phyloP scores from a whole-genome alignment of 2,888 invertebrate species.

The Eilema sororculum region DNA sequence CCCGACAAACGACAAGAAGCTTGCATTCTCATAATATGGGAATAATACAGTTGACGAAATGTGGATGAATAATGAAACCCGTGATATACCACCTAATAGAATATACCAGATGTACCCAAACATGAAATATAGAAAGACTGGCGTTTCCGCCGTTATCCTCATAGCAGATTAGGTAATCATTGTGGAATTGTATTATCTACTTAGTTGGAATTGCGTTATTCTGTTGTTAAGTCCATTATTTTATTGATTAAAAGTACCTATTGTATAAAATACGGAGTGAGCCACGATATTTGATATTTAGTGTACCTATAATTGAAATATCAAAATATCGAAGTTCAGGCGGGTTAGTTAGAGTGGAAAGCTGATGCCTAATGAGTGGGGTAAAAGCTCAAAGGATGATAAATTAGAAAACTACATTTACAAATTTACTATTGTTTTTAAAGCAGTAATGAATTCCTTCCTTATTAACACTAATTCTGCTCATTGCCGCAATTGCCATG shows the following conservation, averaged over 20 bases:
- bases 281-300: too few species aligned
- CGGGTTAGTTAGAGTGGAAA: too few species aligned
- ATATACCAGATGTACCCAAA: not conserved
- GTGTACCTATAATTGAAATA: too few species aligned
- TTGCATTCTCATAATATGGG: not conserved
- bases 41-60: not conserved
- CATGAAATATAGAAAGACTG: not conserved
- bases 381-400: not conserved
- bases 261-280: not conserved
- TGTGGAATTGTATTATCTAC: conserved; percentile 5
- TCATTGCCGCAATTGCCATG: conserved; percentile 56
- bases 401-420: conserved; percentile 17
- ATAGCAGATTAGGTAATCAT: not conserved
- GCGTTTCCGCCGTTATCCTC: not conserved
- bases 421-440: conserved; percentile 28
- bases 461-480: conserved; percentile 65
- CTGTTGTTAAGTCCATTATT: not conserved
- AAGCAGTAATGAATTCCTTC: conserved; percentile 65
- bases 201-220: conserved; percentile 21
- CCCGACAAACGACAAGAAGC: not conserved
- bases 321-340: too few species aligned
- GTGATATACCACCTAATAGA: too few species aligned
- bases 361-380: too few species aligned
- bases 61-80: not conserved
- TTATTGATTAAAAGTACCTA: conserved; percentile 7